phyloP scores from a whole-genome alignment of 2,888 invertebrate species.

The Nymphalis urticae region DNA sequence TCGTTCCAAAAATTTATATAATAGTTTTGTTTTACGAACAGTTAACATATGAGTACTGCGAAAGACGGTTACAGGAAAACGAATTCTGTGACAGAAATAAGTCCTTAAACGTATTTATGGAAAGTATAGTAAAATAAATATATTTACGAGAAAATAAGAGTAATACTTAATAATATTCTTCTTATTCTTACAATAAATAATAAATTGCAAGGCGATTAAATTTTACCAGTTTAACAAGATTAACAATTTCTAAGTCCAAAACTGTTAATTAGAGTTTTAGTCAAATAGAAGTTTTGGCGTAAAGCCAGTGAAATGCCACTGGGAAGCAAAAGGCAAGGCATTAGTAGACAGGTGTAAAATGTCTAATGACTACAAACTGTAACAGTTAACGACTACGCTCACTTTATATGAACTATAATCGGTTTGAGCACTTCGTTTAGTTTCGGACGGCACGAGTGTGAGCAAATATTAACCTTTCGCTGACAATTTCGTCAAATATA shows the following conservation, averaged over 20 bases:
- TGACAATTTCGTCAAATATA: constrained; percentile 3
- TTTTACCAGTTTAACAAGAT: background rate
- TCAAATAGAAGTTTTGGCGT: background rate
- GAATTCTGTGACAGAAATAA: too few relatives aligned
- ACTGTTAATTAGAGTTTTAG: background rate
- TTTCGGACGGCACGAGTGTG: background rate
- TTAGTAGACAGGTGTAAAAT: constrained; percentile 8
- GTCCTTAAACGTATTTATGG: too few relatives aligned
- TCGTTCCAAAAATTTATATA: too few relatives aligned
- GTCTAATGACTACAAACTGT: background rate
- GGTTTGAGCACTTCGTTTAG: constrained; percentile 11
- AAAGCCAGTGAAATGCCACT: background rate
- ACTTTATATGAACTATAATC: constrained; percentile 17
- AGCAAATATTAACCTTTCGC: constrained; percentile 16
- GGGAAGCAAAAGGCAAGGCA: background rate
- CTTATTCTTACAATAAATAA: too few relatives aligned
- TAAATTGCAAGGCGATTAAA: background rate
- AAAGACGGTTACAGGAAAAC: too few relatives aligned
- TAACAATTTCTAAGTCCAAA: background rate
- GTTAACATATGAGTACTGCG: too few relatives aligned
- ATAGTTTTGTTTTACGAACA: too few relatives aligned
- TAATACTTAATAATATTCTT: too few relatives aligned
- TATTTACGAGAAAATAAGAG: too few relatives aligned
- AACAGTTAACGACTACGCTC: constrained; percentile 2
- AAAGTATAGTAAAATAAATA: too few relatives aligned